phyloP scores from a whole-genome alignment of 2,888 invertebrate species.

The Caenorhabditis japonica region DNA sequence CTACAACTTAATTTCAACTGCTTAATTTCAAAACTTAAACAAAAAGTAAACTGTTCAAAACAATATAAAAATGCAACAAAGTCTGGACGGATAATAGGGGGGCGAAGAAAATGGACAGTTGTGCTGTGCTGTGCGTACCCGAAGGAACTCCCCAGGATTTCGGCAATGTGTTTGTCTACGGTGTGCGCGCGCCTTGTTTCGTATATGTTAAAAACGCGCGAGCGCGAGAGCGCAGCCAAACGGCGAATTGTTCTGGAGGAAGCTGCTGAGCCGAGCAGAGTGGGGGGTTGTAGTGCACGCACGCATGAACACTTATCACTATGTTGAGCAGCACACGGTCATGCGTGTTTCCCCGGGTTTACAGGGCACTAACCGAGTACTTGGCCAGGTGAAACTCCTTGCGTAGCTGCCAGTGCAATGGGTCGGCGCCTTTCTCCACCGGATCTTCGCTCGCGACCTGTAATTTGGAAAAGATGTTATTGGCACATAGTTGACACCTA shows the following conservation, averaged over 20 bases:
- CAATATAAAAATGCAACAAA: no score
- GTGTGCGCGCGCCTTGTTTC: conserved; percentile 35
- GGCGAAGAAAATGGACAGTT: background rate
- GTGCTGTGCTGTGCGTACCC: background rate
- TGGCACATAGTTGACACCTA: no score
- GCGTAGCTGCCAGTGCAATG: conserved; percentile 62
- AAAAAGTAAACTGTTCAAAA: no score
- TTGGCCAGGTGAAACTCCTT: conserved; percentile 67
- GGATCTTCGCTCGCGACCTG: conserved; percentile 27
- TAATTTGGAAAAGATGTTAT: background rate
- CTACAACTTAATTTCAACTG: no score
- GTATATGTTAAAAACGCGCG: conserved; percentile 47
- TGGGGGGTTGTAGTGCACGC: conserved; percentile 3
- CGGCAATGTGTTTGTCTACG: conserved; percentile 46
- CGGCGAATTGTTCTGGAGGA: background rate
- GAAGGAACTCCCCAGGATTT: conserved; percentile 36
- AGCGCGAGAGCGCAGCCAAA: background rate
- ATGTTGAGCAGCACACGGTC: conserved; percentile 25
- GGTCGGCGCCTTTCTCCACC: conserved; percentile 50
- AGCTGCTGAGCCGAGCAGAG: conserved; percentile 9
- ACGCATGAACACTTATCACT: conserved; percentile 56
- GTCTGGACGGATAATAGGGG: background rate
- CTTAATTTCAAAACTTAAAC: no score
- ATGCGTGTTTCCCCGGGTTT: conserved; percentile 6
- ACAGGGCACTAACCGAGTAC: conserved; percentile 58